Evolutionary conservation across 2,113 vertebrate species (phyloP).

Genomic region (Synodontis membranacea): DNA sequence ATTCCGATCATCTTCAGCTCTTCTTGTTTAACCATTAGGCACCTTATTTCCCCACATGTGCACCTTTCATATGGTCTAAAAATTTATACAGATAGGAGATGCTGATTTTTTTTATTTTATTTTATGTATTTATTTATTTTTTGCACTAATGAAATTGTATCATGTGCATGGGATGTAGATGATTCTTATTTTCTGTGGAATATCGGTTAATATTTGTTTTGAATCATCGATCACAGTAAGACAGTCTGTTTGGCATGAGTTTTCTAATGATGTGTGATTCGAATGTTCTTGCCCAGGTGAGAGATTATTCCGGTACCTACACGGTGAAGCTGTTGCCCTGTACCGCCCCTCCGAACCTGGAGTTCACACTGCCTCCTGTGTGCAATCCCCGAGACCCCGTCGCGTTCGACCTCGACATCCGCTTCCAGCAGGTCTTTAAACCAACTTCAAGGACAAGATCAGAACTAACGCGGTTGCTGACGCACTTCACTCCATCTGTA

Average conservation of each 20-base stretch:
- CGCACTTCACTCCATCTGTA: background rate
- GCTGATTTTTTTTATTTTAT: too few species aligned
- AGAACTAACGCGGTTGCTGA: background rate
- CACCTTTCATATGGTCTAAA: too few species aligned
- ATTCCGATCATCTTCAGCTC: too few species aligned
- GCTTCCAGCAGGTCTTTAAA: constrained; percentile 81
- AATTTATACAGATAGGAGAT: too few species aligned
- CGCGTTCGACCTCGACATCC: constrained; percentile 80
- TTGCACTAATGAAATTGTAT: background rate
- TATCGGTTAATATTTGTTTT: background rate
- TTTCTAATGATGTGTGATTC: background rate
- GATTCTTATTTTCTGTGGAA: background rate
- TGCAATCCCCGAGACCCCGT: constrained; percentile 77
- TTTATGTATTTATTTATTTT: too few species aligned
- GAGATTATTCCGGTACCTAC: constrained; percentile 85
- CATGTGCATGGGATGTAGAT: background rate
- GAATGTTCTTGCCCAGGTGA: constrained; percentile 67
- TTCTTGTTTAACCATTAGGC: too few species aligned
- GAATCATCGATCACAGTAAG: background rate
- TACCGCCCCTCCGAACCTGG: constrained; percentile 67
- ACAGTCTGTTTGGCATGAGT: background rate
- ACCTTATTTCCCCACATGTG: too few species aligned
- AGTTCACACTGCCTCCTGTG: constrained; percentile 73
- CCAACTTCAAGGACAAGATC: background rate
- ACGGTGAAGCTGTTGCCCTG: constrained; percentile 79